Base-by-base conservation (phyloP, 2,888 invertebrate species). In the Hecatera dysodea region DNA sequence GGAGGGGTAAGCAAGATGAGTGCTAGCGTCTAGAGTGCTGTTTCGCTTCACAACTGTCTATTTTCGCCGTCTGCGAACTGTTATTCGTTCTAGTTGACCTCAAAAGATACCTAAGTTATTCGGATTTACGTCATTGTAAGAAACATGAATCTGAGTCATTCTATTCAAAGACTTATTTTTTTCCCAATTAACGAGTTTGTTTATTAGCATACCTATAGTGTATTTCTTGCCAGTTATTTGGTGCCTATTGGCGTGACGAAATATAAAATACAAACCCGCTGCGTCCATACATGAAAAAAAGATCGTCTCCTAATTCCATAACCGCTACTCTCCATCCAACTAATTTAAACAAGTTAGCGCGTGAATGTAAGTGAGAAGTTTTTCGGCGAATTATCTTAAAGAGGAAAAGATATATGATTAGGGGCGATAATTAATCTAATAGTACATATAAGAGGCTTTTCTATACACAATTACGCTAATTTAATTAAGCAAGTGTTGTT, bases 301-400 rank as follows among this genome's bases (percentile, higher is more conserved):
- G 89, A 90, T 93, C 94, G 83, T 94, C 93, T 67, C 90, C 94
- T 93, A 94, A 90, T 90, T 94, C 94, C 95, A 95, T 95, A 87
- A 90, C 91, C 87, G 89, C 90, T 89, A 90, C 85, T 88, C 85
- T 88, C 89, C 79, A 52, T 72, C 68, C 90, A 89, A 90, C 86
- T 89, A 90, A 88, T 85, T 86, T 85, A 33, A 81, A 82, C 77
- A 78, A 82, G 75, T 82, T 74, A 80, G 56, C 66, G 22, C n/a
- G 36, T 66, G 17, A 70, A 68, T 57, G 39, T 62, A 46, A 56
- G 48, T 53, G 19, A 67, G 3, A 62, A 70, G 69, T 33, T 62
- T 60, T 69, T 42, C 44, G 19, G 29, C n/a, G 24, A 75, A 52
- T 44, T 36, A n/a, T 39, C 42, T 60, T 36, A 75, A 44, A 53